Base-by-base conservation (phyloP, 1,140 invertebrate species). In the Drosophila pseudoananassae region DNA sequence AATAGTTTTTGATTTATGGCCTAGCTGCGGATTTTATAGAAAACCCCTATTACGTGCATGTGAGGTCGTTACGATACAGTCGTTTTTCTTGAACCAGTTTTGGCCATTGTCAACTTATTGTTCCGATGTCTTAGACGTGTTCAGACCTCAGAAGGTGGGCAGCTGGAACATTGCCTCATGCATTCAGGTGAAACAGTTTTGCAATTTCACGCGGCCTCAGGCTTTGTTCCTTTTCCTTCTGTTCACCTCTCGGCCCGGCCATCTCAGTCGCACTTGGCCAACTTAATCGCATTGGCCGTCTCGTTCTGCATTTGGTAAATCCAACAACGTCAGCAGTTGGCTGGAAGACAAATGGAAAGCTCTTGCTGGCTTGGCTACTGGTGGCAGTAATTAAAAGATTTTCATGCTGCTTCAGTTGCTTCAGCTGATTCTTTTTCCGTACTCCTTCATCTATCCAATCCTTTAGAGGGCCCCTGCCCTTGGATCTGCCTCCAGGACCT, bases 131-230 rank as follows among this genome's bases (percentile, higher is more conserved):
- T 56, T 51, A 49, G 59, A 29, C 29, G 47, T 54, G 71, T 43
- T 40, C 23, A 14, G 20, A 52, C 64, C 31, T 50, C 23, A 15
- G 27, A 52, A 47, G 9, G 36, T 23, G 61, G 47, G 27, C 77
- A 79, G 31, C 70, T 76, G 78, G 45, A 64, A 33, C 31, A 54
- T 15, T 54, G 78, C 47, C 56, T 10, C 56, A 60, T 71, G 79
- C 81, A 80, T 78, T 87, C 75, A 88, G 82, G 83, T 78, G 83
- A 82, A 85, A 88, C 82, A 72, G 36, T 88, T 87, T 88, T 88
- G 78, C 83, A 82, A 87, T 87, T 87, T 87, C 83, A 87, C 82
- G 82, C 78, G 70, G 47, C 51, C 49, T 53, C 65, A 76, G 78
- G 59, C 73, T 66, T 46, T 61, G 52, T 50, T 45, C 31, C 36